These are phyloP conservation scores for Thaleichthys pacificus DNA, from an alignment of 2,797 vertebrate species.

Conservation along the genomic window DNA sequence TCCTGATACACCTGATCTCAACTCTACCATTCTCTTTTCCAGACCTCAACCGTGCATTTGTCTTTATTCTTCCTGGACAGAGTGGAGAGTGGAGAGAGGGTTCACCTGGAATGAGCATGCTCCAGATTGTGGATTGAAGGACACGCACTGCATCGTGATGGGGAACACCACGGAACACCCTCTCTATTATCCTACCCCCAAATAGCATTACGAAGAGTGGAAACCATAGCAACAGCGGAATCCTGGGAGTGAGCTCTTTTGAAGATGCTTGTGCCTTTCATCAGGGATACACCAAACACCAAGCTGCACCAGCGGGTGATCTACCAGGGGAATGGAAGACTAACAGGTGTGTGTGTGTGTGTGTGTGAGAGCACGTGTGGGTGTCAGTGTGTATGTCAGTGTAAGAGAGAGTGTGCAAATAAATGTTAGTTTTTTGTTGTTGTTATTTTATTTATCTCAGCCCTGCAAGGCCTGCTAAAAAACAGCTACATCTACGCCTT, in stretches of 20 bases:
- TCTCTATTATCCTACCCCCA: not conserved
- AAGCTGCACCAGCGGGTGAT: slow-evolving; percentile 18
- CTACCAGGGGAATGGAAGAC: slow-evolving; percentile 23
- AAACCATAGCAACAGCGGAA: slow-evolving; percentile 59
- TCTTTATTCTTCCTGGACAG: not conserved
- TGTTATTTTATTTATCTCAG: too few species aligned
- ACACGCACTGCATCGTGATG: not conserved
- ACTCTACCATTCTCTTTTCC: not conserved
- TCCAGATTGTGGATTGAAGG: not conserved
- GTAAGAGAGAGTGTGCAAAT: not conserved
- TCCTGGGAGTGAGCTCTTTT: slow-evolving; percentile 39
- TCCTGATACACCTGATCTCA: too few species aligned
- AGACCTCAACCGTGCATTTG: not conserved
- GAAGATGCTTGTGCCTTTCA: slow-evolving; percentile 42
- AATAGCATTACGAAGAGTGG: slow-evolving; percentile 33
- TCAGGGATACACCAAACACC: slow-evolving; percentile 29
- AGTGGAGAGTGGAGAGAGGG: not conserved
- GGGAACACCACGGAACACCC: not conserved
- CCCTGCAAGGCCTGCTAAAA: too few species aligned
- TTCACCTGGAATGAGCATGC: not conserved
- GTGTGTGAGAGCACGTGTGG: slow-evolving; percentile 28
- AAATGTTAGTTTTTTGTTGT: not conserved
- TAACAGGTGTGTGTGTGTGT: slow-evolving; percentile 16
- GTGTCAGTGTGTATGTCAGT: not conserved
- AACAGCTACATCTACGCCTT: too few species aligned